Evolutionary conservation across 2,797 vertebrate genomes (phyloP), one percentile per base, ranked within the genome.

Genomic region (Coregonus sp.): DNA sequence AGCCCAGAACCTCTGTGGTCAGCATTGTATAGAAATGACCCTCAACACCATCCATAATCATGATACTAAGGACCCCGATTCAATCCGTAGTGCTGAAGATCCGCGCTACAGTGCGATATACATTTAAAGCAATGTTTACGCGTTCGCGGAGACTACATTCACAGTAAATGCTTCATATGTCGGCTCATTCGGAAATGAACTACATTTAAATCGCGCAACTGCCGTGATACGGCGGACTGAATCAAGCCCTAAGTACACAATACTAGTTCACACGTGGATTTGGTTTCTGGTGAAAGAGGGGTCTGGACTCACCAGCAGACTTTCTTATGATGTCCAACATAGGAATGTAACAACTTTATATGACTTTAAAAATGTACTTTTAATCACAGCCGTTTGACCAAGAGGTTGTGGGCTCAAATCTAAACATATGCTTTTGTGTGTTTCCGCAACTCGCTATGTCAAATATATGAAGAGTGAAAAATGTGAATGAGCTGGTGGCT

Each of bases 1-100:
- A n/a, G 84, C 67, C 77, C 79, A 75, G 16, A 69, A 68, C 15
- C 14, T 63, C 16, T 20, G 69, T 75, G 70, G 72, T 78, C 31
- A 51, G 40, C 25, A 65, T 79, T 72, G 4, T 68, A 51, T 5
- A 76, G 16, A 31, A 70, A 70, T 37, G 37, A n/a, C n/a, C 37
- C 18, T 25, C 35, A 31, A 65, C 9, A 40, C 18, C 35, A 50
- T 18, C 31, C 66, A 68, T 37, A 16, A 68, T 68, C 29, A 16
- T 35, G 59, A 33, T 68, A 18, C 33, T 16, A 35, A n/a, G 3
- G 15, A 7, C 15, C 54, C 40, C 40, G 40, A 12, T 47, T 47
- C 40, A 47, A 47, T 47, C 40, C 40, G 9, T 47, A 12, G 40
- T 9, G 40, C 40, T 47, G 40, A 47, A 47, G 40, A 7, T 11